Conservation (phyloP, 1,140 invertebrate genomes). For the Eriosoma lanigerum region DNA sequence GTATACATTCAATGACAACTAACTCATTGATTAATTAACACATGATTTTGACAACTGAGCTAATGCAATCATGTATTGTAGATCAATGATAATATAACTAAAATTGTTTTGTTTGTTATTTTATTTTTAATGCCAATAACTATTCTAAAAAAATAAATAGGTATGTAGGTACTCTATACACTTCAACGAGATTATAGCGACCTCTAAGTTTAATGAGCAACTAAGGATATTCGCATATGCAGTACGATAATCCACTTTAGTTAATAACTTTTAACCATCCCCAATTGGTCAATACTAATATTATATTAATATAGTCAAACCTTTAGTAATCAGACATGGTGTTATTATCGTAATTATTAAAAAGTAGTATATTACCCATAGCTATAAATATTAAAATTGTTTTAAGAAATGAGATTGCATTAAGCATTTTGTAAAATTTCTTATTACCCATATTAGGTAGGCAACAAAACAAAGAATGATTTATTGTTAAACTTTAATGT, state of each 20-base stretch:
- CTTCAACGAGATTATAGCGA: constrained; percentile 8
- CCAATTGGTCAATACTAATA: constrained; percentile 47
- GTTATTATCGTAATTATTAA: constrained; percentile 29
- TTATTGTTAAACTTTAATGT: background rate
- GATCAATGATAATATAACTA: constrained; percentile 2
- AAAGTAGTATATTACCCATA: background rate
- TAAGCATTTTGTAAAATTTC: too few species aligned
- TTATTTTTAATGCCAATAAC: constrained; percentile 41
- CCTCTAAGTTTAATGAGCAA: constrained; percentile 43
- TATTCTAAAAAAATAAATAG: constrained; percentile 1
- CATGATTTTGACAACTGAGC: constrained; percentile 7
- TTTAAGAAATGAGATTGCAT: background rate
- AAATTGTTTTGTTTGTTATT: constrained; percentile 22
- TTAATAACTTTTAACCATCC: constrained; percentile 47
- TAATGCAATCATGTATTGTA: background rate
- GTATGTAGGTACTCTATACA: too few species aligned
- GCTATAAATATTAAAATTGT: background rate
- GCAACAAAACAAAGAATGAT: background rate
- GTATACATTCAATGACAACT: background rate
- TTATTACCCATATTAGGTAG: background rate
- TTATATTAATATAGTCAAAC: too few species aligned
- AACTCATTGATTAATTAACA: constrained; percentile 1
- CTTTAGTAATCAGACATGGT: constrained; percentile 26
- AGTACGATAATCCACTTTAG: constrained; percentile 46
- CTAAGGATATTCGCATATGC: constrained; percentile 45